Evolutionary conservation across 2,888 invertebrate species (phyloP).

Genomic region (Nephrotoma flavescens): DNA sequence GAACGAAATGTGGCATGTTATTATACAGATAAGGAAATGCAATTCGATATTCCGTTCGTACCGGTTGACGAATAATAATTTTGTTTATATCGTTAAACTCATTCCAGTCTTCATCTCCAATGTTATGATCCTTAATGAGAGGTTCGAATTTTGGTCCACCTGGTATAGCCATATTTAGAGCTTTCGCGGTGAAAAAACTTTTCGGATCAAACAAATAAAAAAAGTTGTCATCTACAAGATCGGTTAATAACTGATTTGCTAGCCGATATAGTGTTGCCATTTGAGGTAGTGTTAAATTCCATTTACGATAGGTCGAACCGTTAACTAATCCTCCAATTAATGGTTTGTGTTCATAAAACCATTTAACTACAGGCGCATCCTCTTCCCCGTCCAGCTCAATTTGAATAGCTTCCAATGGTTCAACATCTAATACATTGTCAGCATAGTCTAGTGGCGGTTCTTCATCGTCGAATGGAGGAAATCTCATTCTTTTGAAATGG

Average conservation of each 20-base stretch:
- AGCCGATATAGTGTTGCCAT: constrained; percentile 96
- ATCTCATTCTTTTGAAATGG: constrained; percentile 98
- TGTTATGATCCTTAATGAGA: constrained; percentile 92
- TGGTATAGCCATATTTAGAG: constrained; percentile 97
- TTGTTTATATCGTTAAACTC: constrained; percentile 99
- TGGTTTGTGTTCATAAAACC: constrained; percentile 99
- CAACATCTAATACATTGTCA: constrained; percentile 97
- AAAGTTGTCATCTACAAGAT: constrained; percentile 95
- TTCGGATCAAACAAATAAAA: constrained; percentile 98
- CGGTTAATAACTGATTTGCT: constrained; percentile 94
- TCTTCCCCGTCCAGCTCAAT: constrained; percentile 95
- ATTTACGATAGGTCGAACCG: constrained; percentile 91
- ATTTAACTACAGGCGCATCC: constrained; percentile 76
- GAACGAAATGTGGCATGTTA: constrained; percentile 96
- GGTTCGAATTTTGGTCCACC: constrained; percentile 99
- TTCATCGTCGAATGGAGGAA: constrained; percentile 99
- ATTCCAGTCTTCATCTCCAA: constrained; percentile 99
- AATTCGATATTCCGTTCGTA: constrained; percentile 97
- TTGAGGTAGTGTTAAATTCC: constrained; percentile 92
- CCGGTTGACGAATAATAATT: constrained; percentile 96
- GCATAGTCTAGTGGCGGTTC: constrained; percentile 99
- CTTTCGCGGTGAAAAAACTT: constrained; percentile 99
- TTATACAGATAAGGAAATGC: constrained; percentile 99
- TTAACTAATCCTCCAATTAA: constrained; percentile 85
- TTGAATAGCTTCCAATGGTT: constrained; percentile 96